phyloP scores from a whole-genome alignment of 2,888 invertebrate genomes.

The Sminthurinus aureus region DNA sequence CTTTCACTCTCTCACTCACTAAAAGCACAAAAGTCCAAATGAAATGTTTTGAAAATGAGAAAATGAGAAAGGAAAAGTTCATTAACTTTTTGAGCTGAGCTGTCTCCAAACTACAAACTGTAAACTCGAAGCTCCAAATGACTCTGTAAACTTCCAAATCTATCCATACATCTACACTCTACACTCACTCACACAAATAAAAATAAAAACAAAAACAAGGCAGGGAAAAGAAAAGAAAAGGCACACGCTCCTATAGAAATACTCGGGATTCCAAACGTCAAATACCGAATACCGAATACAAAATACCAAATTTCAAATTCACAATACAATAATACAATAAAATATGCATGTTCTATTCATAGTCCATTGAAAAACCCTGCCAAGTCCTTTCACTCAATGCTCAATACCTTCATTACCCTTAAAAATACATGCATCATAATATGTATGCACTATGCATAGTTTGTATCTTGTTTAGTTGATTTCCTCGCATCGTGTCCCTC shows the following conservation, averaged over 20 bases:
- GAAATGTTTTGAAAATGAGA: neutral
- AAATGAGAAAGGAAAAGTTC: slow-evolving; percentile 26
- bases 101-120: neutral
- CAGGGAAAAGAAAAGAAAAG: too few species aligned
- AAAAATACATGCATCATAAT: too few species aligned
- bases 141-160: neutral
- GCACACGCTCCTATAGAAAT: neutral
- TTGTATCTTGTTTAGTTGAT: neutral
- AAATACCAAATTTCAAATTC: neutral
- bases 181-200: neutral
- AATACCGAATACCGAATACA: too few species aligned
- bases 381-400: too few species aligned
- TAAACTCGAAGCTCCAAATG: neutral
- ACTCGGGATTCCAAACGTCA: too few species aligned
- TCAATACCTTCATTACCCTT: too few species aligned
- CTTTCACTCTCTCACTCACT: neutral
- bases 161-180: too few species aligned
- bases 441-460: too few species aligned
- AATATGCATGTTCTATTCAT: neutral
- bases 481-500: too few species aligned
- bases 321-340: too few species aligned
- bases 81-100: slow-evolving; percentile 24
- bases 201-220: neutral
- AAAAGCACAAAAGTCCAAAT: neutral
- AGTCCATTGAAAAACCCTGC: slow-evolving; percentile 1